phyloP scores from a whole-genome alignment of 2,797 vertebrate genomes.

The Pipistrellus pipistrellus region DNA sequence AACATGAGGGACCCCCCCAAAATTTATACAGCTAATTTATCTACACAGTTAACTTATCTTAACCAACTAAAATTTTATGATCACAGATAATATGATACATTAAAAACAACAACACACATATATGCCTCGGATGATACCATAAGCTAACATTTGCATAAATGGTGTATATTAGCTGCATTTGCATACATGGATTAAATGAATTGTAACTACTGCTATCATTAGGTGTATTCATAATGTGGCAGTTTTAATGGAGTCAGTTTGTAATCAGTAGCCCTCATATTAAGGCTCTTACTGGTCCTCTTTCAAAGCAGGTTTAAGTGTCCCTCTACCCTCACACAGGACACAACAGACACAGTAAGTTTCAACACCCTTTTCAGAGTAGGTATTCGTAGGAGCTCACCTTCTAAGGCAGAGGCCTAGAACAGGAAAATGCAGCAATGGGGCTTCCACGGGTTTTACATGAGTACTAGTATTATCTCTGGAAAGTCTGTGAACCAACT shows the following conservation, averaged over 20 bases:
- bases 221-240: constrained; percentile 48
- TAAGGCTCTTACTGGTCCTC: neutral
- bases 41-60: constrained; percentile 70
- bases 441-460: neutral
- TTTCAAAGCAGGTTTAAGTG: constrained; percentile 44
- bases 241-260: constrained; percentile 46
- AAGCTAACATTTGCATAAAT: constrained; percentile 64
- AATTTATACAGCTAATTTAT: constrained; percentile 60
- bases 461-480: neutral
- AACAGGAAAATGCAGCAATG: neutral
- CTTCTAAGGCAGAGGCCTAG: neutral
- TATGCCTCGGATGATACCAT: constrained; percentile 24
- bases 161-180: constrained; percentile 46
- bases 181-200: constrained; percentile 65
- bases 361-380: constrained; percentile 12
- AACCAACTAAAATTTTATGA: constrained; percentile 69
- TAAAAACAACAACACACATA: neutral
- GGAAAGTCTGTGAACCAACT: neutral
- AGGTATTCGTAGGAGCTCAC: neutral
- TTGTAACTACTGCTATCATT: constrained; percentile 60
- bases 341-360: neutral
- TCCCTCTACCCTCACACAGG: neutral
- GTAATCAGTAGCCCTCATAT: neutral
- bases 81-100: constrained; percentile 56
- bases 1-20: neutral